Evolutionary conservation across 1,140 invertebrate genomes (phyloP), one percentile per base, ranked within the genome.

Genomic region (Philopotamus ludificatus): DNA sequence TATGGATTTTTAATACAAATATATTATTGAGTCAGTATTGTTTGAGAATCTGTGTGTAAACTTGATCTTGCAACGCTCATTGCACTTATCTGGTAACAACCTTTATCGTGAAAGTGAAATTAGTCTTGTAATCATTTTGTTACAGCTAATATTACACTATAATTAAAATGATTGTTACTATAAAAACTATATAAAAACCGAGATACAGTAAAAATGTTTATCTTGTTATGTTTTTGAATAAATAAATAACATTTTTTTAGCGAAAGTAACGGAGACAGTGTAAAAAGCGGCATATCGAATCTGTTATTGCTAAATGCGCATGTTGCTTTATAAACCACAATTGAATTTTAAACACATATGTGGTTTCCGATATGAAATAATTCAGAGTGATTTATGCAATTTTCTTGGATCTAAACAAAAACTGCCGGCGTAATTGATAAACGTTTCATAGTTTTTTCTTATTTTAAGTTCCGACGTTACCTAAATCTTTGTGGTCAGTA

Each of bases 91-190:
- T 25, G 23, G 23, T 53, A 53, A 53, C 23, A 22, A 23, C 10
- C n/a, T 53, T 53, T 53, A 3, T 15, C 23, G 23, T 12, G 50
- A 53, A 53, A 53, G 50, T 53, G 50, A 53, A 49, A 49, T 21
- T 2, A 49, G 45, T 49, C 18, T 49, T 21, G 23, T 21, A 21
- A 21, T 49, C 45, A 49, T 21, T 49, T 49, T n/a, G n/a, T n/a
- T n/a, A n/a, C n/a, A n/a, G n/a, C n/a, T n/a, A n/a, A n/a, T n/a
- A n/a, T n/a, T n/a, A n/a, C n/a, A n/a, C n/a, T n/a, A n/a, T n/a
- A n/a, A n/a, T n/a, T n/a, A n/a, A n/a, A n/a, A n/a, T n/a, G n/a
- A n/a, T n/a, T n/a, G n/a, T n/a, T n/a, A n/a, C n/a, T n/a, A n/a
- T n/a, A n/a, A n/a, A n/a, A n/a, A n/a, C n/a, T n/a, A n/a, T n/a